These are phyloP conservation scores for Cyphomyrmex costatus DNA, from an alignment of 1,140 invertebrate species.

Conservation along the genomic window DNA sequence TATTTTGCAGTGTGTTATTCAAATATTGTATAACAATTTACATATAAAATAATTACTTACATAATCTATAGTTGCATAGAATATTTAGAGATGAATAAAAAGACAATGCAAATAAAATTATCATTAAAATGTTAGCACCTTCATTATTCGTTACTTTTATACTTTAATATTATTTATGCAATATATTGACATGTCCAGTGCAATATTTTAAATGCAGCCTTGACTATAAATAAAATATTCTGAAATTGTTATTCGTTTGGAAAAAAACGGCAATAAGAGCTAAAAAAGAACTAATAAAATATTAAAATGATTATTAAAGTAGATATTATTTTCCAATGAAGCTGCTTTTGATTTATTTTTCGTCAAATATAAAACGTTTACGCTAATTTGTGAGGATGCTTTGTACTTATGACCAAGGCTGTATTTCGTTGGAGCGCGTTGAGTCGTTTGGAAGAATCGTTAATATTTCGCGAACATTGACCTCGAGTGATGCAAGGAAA, in stretches of 20 bases:
- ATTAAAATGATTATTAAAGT: too few relatives aligned
- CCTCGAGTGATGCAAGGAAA: slow-evolving; percentile 62
- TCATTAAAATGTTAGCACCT: background rate
- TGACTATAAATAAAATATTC: too few relatives aligned
- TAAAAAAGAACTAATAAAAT: too few relatives aligned
- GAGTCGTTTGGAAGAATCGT: background rate
- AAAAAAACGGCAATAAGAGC: too few relatives aligned
- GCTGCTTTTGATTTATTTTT: too few relatives aligned
- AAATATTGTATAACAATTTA: background rate
- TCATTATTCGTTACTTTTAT: background rate
- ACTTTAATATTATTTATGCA: slow-evolving; percentile 12
- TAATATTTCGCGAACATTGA: slow-evolving; percentile 62
- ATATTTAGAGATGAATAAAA: background rate
- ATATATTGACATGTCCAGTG: background rate
- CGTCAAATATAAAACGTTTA: too few relatives aligned
- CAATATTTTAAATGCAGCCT: background rate
- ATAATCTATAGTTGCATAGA: background rate
- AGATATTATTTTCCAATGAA: too few relatives aligned
- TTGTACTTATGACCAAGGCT: too few relatives aligned
- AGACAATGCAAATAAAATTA: slow-evolving; percentile 48
- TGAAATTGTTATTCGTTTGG: too few relatives aligned
- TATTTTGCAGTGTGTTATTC: too few relatives aligned
- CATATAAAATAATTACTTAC: background rate
- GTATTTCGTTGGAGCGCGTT: background rate
- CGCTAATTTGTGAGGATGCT: too few relatives aligned